A percentile compares a stretch with the other conserved stretches of the same genome.
These are phyloP conservation scores for Hyalella azteca DNA, from an alignment of 2,888 invertebrate genomes.

Conservation along the genomic window DNA sequence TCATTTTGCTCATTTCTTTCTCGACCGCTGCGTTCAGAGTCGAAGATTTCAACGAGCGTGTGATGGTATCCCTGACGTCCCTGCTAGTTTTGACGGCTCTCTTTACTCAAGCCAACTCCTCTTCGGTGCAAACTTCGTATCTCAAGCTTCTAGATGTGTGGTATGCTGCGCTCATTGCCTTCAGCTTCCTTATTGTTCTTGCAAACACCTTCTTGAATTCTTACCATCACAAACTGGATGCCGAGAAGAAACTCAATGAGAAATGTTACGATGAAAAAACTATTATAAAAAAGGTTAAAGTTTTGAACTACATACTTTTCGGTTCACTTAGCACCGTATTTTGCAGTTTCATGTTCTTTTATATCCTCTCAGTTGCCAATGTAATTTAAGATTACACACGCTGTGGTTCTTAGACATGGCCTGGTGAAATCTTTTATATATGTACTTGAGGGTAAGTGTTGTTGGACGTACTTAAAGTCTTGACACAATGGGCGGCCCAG, in stretches of 20 bases:
- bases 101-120: background rate
- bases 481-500: too few species aligned
- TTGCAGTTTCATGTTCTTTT: background rate
- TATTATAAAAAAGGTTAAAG: background rate
- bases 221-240: background rate
- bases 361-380: background rate
- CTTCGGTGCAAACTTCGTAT: conserved; percentile 5
- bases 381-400: too few species aligned
- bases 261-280: background rate
- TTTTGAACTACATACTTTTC: background rate
- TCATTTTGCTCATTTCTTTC: background rate
- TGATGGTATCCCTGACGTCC: background rate
- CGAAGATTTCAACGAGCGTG: background rate
- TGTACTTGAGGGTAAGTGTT: too few species aligned
- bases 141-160: conserved; percentile 18
- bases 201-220: background rate
- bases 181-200: background rate
- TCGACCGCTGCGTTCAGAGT: background rate
- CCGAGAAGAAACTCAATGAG: background rate
- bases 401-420: too few species aligned
- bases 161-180: background rate
- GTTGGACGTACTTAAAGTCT: too few species aligned
- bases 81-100: background rate
- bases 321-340: background rate
- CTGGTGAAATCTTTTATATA: too few species aligned